Base-by-base conservation (phyloP, 1,140 invertebrate genomes). In the Brachionus rubens region DNA sequence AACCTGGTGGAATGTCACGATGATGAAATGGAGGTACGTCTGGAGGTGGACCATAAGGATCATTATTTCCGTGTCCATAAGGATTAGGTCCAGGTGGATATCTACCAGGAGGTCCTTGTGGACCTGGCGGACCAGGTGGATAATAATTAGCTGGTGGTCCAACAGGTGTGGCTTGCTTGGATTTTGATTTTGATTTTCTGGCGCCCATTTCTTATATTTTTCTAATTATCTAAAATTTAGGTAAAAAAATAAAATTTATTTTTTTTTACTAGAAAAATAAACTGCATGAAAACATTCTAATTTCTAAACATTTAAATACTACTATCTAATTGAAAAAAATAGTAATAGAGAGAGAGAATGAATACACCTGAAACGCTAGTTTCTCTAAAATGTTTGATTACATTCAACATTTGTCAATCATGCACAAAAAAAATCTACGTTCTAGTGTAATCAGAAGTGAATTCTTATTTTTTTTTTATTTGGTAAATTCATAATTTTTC, bases 311-410 rank as follows among this genome's bases (percentile, higher is more conserved):
- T n/a, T n/a, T n/a, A n/a, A n/a, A n/a, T n/a, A n/a, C n/a, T n/a
- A n/a, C n/a, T n/a, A n/a, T n/a, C n/a, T n/a, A n/a, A n/a, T n/a
- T n/a, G n/a, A n/a, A n/a, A n/a, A n/a, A n/a, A n/a, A n/a, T n/a
- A n/a, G n/a, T n/a, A n/a, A n/a, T n/a, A n/a, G n/a, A n/a, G n/a
- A n/a, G n/a, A 54, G 52, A 28, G 33, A 54, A 28, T 54, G 52
- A 54, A 54, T 26, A n/a, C 33, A 54, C 52, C 52, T 54, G 52
- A 54, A 54, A 54, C 52, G 52, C 52, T 54, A 54, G 48, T 52
- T 52, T 19, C 1, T 10, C 1, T 24, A 30, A 28, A 14, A 54
- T 54, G 52, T 54, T 54, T 54, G 52, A 54, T 54, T 54, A 30
- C 9, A n/a, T 54, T 54, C 28, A 54, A 54, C 52, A 28, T 28